These are phyloP conservation scores for Clivina fossor DNA, from an alignment of 2,888 invertebrate genomes.

Conservation along the genomic window DNA sequence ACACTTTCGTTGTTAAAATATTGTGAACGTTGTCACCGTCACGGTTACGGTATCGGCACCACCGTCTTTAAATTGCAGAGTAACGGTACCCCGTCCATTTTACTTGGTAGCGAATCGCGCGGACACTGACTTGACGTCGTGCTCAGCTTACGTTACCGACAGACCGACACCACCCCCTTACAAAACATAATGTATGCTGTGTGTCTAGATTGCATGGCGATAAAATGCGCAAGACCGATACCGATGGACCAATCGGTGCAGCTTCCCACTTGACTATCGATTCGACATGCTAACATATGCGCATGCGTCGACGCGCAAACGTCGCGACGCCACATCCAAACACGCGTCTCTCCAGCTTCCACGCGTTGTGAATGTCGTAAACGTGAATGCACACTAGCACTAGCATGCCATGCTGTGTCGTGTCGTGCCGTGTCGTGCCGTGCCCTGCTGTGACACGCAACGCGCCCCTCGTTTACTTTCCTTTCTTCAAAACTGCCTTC, in stretches of 20 bases:
- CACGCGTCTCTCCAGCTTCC: neutral
- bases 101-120: constrained; percentile 32
- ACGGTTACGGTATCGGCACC: too few relatives aligned
- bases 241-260: constrained; percentile 45
- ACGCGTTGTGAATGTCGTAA: too few relatives aligned
- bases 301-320: constrained; percentile 27
- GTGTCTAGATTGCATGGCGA: constrained; percentile 48
- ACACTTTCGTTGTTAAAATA: too few relatives aligned
- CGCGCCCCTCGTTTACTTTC: neutral
- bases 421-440: neutral
- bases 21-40: too few relatives aligned
- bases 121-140: constrained; percentile 34
- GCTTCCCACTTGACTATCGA: constrained; percentile 29
- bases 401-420: neutral
- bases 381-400: neutral
- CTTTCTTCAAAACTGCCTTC: neutral
- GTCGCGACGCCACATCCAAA: constrained; percentile 1
- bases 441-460: neutral
- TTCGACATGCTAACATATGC: constrained; percentile 16
- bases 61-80: constrained; percentile 2
- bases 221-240: constrained; percentile 46
- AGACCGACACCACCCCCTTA: constrained; percentile 41
- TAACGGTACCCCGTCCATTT: constrained; percentile 23
- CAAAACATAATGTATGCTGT: constrained; percentile 46
- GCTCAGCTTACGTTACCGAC: constrained; percentile 31